Base-by-base conservation (phyloP, 2,797 vertebrate species). In the Carcharodon carcharias region DNA sequence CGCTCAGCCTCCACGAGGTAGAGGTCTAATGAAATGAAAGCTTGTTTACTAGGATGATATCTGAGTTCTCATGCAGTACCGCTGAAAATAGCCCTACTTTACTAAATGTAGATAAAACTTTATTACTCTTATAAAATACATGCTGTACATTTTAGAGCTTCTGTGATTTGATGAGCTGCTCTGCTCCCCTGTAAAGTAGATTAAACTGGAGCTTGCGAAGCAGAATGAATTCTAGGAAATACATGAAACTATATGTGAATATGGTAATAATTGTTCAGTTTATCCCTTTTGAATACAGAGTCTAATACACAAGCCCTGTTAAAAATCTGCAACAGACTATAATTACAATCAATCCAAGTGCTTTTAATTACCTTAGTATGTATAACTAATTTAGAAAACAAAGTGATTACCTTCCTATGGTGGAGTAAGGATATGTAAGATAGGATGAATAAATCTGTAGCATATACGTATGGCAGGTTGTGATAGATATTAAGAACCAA, bases 101-200 rank as follows among this genome's bases (percentile, higher is more conserved):
- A 26, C 67, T 73, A 56, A 95, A 56, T 73, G 94, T 69, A 56
- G 94, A 95, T 77, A 95, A 95, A 95, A 95, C 69, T 95, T 95
- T 95, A 95, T 95, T 95, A 26, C 67, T 95, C 94, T 77, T 95
- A 21, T 95, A 95, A 95, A 95, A 56, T 95, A 21, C 94, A 95
- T n/a, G 50, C 58, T 73, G 69, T 77, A 56, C 73, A 95, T 26
- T 95, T 95, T 56, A 77, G 94, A 35, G 54, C 94, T 95, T 54
- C 50, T 54, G 67, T 56, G 67, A 40, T 95, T 95, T 77, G 94
- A 95, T 95, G 50, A 95, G 69, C 50, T 73, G 31, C 31, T 95
- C 40, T 77, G 11, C 40, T 95, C 69, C 77, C 54, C 54, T 77
- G n/a, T 95, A n/a, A 93, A 67, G 45, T 95, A 77, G 50, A 56